phyloP scores from a whole-genome alignment of 37 sponge, comb jelly and placozoan genomes.

The Agelas oroides region DNA sequence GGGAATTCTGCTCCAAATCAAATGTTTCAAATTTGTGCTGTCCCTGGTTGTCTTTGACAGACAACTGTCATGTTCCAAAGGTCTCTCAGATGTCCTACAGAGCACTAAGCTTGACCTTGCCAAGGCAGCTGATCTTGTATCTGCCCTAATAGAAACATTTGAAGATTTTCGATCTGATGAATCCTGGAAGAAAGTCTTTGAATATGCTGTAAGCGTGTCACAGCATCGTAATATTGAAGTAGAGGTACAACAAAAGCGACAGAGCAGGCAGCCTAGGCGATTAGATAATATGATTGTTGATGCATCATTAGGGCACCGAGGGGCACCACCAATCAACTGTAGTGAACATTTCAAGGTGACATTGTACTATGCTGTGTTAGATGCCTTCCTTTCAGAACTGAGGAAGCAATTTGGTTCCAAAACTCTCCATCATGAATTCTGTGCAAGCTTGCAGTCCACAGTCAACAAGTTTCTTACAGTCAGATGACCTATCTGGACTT shows the following conservation, averaged over 20 bases:
- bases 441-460: constrained; percentile 43
- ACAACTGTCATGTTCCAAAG: not conserved
- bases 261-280: not conserved
- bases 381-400: constrained; percentile 17
- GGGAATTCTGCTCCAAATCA: constrained; percentile 18
- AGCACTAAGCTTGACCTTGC: not conserved
- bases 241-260: not conserved
- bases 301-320: constrained; percentile 27
- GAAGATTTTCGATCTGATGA: constrained; percentile 29
- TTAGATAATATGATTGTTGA: not conserved
- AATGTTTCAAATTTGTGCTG: constrained; percentile 16
- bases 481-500: constrained; percentile 7
- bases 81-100: constrained; percentile 4
- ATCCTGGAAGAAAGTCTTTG: constrained; percentile 25
- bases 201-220: constrained; percentile 36
- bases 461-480: too few species aligned
- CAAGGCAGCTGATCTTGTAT: constrained; percentile 24
- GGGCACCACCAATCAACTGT: not conserved
- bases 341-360: constrained; percentile 34
- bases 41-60: constrained; percentile 4
- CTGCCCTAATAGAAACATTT: constrained; percentile 14
- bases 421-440: constrained; percentile 30
- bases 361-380: constrained; percentile 40
- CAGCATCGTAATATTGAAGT: constrained; percentile 3
- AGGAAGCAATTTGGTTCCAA: constrained; percentile 15